These are phyloP conservation scores for Danaus melanippus DNA, from an alignment of 1,140 invertebrate genomes.

Conservation along the genomic window DNA sequence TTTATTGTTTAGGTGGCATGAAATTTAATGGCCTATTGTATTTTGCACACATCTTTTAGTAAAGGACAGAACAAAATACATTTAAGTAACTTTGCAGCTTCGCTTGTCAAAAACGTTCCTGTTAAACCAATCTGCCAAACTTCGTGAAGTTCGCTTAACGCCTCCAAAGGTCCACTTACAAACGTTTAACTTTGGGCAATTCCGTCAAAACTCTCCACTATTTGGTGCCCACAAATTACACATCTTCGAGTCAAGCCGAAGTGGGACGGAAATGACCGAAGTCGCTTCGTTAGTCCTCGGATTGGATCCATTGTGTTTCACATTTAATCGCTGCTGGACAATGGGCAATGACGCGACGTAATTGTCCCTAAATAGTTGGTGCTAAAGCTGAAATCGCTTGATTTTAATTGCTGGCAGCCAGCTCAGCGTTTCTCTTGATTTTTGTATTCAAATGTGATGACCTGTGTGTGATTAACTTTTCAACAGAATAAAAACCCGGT, in stretches of 20 bases:
- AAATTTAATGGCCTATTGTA: too few species aligned
- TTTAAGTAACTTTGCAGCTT: conserved; percentile 10
- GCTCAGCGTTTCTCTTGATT: conserved; percentile 17
- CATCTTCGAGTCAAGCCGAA: conserved; percentile 54
- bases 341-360: conserved; percentile 57
- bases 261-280: conserved; percentile 55
- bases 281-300: conserved; percentile 63
- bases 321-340: conserved; percentile 55
- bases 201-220: conserved; percentile 51
- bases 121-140: conserved; percentile 25
- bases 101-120: conserved; percentile 19
- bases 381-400: conserved; percentile 44
- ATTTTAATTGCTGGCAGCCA: conserved; percentile 40
- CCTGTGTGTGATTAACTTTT: neutral
- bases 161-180: conserved; percentile 40
- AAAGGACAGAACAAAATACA: conserved; percentile 7
- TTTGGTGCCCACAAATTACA: conserved; percentile 65
- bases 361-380: conserved; percentile 61
- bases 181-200: conserved; percentile 37
- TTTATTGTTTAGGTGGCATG: too few species aligned
- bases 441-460: conserved; percentile 10
- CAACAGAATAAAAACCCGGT: too few species aligned
- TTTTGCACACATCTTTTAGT: too few species aligned
- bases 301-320: conserved; percentile 56
- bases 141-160: conserved; percentile 25